Evolutionary conservation across 2,888 invertebrate species (phyloP).

Genomic region (Hesperia comma): DNA sequence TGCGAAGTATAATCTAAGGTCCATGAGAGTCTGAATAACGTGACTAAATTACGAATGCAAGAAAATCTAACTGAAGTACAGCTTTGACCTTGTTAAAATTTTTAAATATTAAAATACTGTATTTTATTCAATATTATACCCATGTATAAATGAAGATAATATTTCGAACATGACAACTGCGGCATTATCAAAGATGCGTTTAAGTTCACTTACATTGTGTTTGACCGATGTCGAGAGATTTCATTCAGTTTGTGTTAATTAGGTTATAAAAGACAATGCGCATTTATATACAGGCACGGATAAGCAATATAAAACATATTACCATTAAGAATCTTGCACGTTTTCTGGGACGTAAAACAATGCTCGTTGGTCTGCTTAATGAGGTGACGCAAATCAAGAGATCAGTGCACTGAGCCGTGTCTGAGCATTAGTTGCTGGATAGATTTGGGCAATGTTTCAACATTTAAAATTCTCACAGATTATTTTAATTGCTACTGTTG

Average conservation of each 20-base stretch:
- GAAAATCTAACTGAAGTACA: no score
- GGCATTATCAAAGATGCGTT: slow-evolving; percentile 18
- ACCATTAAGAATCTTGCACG: slow-evolving; percentile 38
- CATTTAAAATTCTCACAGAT: slow-evolving; percentile 13
- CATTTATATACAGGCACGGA: slow-evolving; percentile 43
- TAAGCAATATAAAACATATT: slow-evolving; percentile 46
- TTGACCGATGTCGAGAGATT: slow-evolving; percentile 25
- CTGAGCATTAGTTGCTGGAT: slow-evolving; percentile 22
- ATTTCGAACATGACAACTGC: slow-evolving; percentile 11
- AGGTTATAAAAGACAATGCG: slow-evolving; percentile 54
- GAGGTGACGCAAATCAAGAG: slow-evolving; percentile 43
- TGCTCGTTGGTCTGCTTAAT: slow-evolving; percentile 41
- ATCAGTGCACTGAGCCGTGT: slow-evolving; percentile 39
- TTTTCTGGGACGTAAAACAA: slow-evolving; percentile 36
- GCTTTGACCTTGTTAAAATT: no score
- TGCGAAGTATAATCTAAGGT: no score
- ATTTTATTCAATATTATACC: no score
- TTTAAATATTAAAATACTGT: no score
- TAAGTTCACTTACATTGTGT: slow-evolving; percentile 28
- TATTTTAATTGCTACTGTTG: slow-evolving; percentile 4
- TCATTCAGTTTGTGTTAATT: slow-evolving; percentile 51
- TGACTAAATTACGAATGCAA: no score
- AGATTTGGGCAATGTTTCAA: slow-evolving; percentile 5
- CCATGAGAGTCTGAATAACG: no score
- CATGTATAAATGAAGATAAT: background rate